A percentile compares a stretch with the other conserved stretches of the same genome.
Conservation (phyloP, 2,888 invertebrate genomes). For the Anthophora plumipes region DNA sequence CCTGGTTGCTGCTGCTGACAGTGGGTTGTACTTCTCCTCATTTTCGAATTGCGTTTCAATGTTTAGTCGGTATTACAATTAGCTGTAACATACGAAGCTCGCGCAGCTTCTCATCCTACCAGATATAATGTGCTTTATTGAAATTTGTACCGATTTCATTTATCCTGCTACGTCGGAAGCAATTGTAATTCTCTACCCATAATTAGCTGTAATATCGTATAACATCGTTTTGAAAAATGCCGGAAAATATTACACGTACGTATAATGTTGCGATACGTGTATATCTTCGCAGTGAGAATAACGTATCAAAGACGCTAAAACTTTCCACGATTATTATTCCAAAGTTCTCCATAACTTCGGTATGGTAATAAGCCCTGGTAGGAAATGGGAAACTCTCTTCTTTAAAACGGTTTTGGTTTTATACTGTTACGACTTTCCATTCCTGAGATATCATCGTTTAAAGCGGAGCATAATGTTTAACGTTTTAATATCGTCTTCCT, state of each 20-base stretch:
- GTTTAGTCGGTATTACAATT: neutral
- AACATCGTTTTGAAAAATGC: neutral
- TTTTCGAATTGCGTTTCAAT: neutral
- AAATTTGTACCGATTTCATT: neutral
- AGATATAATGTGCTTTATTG: neutral
- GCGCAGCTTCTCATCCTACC: neutral
- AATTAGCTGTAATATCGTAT: neutral
- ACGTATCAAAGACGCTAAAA: neutral
- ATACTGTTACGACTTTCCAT: conserved; percentile 27
- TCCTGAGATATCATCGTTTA: conserved; percentile 27
- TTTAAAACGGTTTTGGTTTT: conserved; percentile 12
- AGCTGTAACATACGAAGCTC: neutral
- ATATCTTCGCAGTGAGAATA: neutral
- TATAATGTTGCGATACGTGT: neutral
- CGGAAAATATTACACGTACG: neutral
- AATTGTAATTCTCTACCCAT: neutral
- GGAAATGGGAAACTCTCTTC: conserved; percentile 1
- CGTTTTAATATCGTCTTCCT: conserved; percentile 8
- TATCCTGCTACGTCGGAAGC: neutral
- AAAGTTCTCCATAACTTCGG: neutral
- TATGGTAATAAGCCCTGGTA: conserved; percentile 3
- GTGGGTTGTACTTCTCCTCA: no score
- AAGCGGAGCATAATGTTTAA: conserved; percentile 8
- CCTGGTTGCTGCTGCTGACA: no score
- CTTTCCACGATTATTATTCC: conserved; percentile 2